phyloP scores from a whole-genome alignment of 2,888 invertebrate species.

The Chironomus tentans region DNA sequence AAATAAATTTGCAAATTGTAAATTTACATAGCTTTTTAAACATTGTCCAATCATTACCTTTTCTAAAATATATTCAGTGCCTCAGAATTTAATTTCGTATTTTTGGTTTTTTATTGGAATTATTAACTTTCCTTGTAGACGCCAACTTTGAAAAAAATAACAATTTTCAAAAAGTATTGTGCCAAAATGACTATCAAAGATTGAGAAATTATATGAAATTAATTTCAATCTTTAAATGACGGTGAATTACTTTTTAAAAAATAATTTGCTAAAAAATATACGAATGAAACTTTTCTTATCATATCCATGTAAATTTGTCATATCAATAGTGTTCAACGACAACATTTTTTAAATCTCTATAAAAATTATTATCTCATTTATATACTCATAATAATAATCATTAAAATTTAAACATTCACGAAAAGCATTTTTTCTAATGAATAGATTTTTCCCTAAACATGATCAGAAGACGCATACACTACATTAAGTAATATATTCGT shows the following conservation, averaged over 20 bases:
- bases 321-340: neutral
- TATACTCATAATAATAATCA: neutral
- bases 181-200: neutral
- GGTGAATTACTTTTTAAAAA: neutral
- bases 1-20: too few relatives aligned
- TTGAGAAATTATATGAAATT: neutral
- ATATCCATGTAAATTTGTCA: slow-evolving; percentile 5
- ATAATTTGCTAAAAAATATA: neutral
- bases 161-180: neutral
- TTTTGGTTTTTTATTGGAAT: too few relatives aligned
- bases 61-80: too few relatives aligned
- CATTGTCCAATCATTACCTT: too few relatives aligned
- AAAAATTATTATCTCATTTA: too few relatives aligned
- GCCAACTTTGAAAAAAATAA: neutral
- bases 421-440: neutral
- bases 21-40: too few relatives aligned
- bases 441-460: too few relatives aligned
- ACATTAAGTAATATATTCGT: neutral
- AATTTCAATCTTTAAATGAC: neutral
- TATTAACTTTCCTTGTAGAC: too few relatives aligned
- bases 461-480: neutral
- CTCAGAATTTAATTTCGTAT: too few relatives aligned
- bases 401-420: neutral
- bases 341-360: neutral
- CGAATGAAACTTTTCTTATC: neutral